Base-by-base conservation (phyloP, 2,113 vertebrate species). In the Gambusia holbrooki region DNA sequence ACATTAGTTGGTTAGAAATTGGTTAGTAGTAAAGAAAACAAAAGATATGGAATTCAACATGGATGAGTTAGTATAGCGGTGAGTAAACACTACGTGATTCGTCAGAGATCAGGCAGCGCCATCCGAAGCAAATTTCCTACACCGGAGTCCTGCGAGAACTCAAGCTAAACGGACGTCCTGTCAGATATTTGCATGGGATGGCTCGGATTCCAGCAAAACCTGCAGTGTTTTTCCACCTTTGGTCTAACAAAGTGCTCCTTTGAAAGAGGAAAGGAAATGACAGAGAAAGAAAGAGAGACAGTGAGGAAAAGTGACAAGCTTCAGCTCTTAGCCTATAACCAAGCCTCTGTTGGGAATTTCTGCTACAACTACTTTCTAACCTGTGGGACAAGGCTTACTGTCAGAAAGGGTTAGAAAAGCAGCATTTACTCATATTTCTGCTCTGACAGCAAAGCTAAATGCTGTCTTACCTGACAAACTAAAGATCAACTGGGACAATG, bases 21-120 rank as follows among this genome's bases (percentile, higher is more conserved):
- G 94, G 96, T 98, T 98, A 97, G 97, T 98, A 88, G 80, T 92
- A 92, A 97, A 94, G 25, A 96, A 66, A 96, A 37, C 35, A 37
- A 37, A 37, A 37, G 2, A 86, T 92, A 97, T 97, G 97, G 95
- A 93, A 97, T 94, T 96, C 93, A 93, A 93, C 96, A 98, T 98
- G 97, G 96, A 98, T 98, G 97, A 92, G 94, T 96, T 96, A 95
- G 96, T 96, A 96, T 96, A 42, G 48, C 3, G 33, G 90, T 77
- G 77, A 89, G 87, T 75, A 92, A 92, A 89, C 87, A 86, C 91
- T 91, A 81, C 88, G 73, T 3, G 83, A 37, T 85, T 86, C 85
- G 85, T 85, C 62, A 60, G 82, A 86, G 82, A 78, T 74, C 54
- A 6, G 48, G 48, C 48, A 45, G 78, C 33, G 69, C 77, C 79